Evolutionary conservation across 2,797 vertebrate species (phyloP).

Genomic region (Lagorchestes hirsutus): DNA sequence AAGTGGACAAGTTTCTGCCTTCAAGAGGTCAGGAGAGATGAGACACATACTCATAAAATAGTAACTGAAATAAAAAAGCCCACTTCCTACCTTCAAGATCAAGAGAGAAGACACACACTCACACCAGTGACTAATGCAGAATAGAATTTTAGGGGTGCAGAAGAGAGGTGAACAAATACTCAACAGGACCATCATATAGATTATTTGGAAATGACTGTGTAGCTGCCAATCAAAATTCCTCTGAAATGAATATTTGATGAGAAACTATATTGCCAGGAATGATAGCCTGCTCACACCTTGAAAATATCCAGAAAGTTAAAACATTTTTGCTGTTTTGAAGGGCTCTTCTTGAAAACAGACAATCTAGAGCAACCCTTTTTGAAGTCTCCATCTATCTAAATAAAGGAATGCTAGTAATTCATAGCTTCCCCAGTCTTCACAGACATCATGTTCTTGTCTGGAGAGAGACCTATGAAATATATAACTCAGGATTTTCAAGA

Average conservation of each 20-base stretch:
- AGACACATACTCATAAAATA: not conserved
- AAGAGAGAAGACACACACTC: not conserved
- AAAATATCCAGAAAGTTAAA: conserved; percentile 35
- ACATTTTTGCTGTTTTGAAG: conserved; percentile 6
- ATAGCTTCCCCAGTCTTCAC: not conserved
- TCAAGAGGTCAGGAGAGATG: not conserved
- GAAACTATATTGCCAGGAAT: conserved; percentile 2
- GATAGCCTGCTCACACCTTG: not conserved
- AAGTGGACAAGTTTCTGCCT: not conserved
- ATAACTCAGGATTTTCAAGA: not conserved
- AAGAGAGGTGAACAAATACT: not conserved
- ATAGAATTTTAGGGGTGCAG: not conserved
- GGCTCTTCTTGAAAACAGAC: not conserved
- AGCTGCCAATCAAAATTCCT: conserved; percentile 12
- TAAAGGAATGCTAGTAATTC: not conserved
- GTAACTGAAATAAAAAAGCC: not conserved
- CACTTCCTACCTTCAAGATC: not conserved
- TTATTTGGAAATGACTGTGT: conserved; percentile 50
- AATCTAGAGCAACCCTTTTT: not conserved
- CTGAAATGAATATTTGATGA: conserved; percentile 24
- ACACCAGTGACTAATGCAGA: not conserved
- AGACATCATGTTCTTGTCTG: not conserved
- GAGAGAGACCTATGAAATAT: not conserved
- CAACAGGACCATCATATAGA: not conserved
- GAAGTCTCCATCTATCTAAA: not conserved